These are phyloP conservation scores for Asobara japonica DNA, from an alignment of 1,140 invertebrate genomes.

Conservation along the genomic window DNA sequence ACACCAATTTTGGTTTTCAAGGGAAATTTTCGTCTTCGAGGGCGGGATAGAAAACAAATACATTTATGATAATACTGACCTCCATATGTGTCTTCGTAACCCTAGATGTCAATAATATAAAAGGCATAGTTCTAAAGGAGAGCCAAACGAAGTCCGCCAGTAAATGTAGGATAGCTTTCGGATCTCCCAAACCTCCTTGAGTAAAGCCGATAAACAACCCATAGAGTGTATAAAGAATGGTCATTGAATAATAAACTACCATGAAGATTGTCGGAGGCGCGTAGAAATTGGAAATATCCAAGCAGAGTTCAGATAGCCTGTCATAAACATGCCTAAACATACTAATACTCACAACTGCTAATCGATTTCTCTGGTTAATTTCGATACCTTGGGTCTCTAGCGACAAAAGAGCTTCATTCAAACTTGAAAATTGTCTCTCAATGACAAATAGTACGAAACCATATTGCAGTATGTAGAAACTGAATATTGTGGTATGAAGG, in stretches of 20 bases:
- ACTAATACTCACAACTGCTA: not conserved
- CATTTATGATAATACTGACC: slow-evolving; percentile 13
- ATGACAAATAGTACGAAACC: not conserved
- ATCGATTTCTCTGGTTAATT: not conserved
- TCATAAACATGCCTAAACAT: not conserved
- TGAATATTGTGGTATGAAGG: not conserved
- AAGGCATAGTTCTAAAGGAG: not conserved
- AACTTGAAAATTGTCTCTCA: not conserved
- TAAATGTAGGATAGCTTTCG: not conserved
- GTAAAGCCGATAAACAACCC: not conserved
- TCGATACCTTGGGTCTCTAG: not conserved
- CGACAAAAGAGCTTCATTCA: not conserved
- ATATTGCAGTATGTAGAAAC: not conserved
- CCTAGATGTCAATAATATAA: not conserved
- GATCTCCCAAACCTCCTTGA: not conserved
- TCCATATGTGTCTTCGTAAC: not conserved
- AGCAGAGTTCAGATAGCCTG: not conserved
- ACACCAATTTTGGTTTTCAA: too few species aligned
- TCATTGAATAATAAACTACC: not conserved
- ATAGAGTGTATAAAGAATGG: not conserved
- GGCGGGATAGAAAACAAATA: too few species aligned
- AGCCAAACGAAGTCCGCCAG: not conserved
- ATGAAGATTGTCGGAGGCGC: not conserved
- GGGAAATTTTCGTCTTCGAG: too few species aligned
- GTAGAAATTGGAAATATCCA: not conserved